These are phyloP conservation scores for Latheticus oryzae DNA, from an alignment of 2,888 invertebrate species.

Conservation along the genomic window DNA sequence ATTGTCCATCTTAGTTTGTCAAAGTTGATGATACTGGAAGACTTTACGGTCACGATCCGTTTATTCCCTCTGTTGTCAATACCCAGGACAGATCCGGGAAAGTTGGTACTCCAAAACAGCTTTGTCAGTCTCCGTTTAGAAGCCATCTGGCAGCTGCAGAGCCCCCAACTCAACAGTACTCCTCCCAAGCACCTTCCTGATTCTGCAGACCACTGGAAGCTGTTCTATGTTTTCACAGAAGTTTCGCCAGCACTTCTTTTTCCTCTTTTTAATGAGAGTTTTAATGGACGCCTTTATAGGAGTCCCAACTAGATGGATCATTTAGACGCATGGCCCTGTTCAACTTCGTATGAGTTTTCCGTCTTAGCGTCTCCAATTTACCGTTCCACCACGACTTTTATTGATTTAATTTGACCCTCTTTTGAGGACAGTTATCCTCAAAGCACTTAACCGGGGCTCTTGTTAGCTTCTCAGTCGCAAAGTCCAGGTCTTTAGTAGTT, in stretches of 20 bases:
- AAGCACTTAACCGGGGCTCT: neutral
- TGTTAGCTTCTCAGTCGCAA: neutral
- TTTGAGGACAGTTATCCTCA: neutral
- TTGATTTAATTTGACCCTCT: neutral
- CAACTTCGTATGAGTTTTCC: neutral
- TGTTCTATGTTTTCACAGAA: neutral
- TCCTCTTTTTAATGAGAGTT: neutral
- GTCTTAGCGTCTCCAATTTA: neutral
- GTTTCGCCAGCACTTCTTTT: neutral
- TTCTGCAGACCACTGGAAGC: neutral
- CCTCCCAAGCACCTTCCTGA: neutral
- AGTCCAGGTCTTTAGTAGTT: neutral
- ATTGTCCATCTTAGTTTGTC: neutral
- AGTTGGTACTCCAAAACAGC: neutral
- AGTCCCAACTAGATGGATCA: neutral
- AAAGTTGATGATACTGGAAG: too few relatives aligned
- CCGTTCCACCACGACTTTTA: neutral
- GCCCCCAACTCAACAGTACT: neutral
- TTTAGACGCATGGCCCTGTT: neutral
- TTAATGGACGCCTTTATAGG: neutral
- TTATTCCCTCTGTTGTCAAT: neutral
- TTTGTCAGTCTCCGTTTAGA: neutral
- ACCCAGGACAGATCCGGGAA: neutral
- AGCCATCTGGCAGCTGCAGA: slow-evolving; percentile 1
- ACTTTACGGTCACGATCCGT: neutral